These are phyloP conservation scores for Lasioglossum figueresi DNA, from an alignment of 2,888 invertebrate genomes.

Conservation along the genomic window DNA sequence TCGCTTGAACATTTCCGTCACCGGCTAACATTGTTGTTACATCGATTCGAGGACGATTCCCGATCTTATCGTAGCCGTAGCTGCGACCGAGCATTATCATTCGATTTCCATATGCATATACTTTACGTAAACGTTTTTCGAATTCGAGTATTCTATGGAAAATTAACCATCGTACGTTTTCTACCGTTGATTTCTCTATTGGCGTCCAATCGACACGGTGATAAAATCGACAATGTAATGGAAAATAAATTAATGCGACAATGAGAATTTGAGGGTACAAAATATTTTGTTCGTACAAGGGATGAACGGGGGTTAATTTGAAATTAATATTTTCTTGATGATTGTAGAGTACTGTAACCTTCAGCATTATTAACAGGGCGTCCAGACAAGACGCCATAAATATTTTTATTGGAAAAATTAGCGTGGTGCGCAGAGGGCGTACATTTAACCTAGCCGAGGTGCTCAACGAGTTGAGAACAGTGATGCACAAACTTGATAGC, in stretches of 20 bases:
- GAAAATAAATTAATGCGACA: neutral
- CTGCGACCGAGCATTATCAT: neutral
- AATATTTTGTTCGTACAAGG: neutral
- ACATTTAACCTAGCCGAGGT: neutral
- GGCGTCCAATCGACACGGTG: neutral
- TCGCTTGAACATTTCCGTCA: slow-evolving; percentile 17
- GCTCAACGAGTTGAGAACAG: slow-evolving; percentile 5
- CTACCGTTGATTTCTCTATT: neutral
- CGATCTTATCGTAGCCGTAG: slow-evolving; percentile 19
- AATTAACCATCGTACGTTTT: neutral
- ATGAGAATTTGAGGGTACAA: neutral
- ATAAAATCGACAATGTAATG: neutral
- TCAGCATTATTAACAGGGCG: neutral
- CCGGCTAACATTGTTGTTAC: neutral
- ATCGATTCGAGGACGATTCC: neutral
- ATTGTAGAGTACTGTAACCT: neutral
- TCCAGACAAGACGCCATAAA: too few species aligned
- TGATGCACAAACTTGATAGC: neutral
- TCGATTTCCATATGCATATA: slow-evolving; percentile 17
- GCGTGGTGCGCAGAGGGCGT: neutral
- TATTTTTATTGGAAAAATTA: neutral
- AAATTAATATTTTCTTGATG: neutral
- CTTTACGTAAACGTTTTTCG: neutral
- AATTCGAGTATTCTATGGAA: neutral
- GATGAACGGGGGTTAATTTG: neutral